Conservation (phyloP, 2,113 vertebrate species). For the Panthera leo region DNA sequence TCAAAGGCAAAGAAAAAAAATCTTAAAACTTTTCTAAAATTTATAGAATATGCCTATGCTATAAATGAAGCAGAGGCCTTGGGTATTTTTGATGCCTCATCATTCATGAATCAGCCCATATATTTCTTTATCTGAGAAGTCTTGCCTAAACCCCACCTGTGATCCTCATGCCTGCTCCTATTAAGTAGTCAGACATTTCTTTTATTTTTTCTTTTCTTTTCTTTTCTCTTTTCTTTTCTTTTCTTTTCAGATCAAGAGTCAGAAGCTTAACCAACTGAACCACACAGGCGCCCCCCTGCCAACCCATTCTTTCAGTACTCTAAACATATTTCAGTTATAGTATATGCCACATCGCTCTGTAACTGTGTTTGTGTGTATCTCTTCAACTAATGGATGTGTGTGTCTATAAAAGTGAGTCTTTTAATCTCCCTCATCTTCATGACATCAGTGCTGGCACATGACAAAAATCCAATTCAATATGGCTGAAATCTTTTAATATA, state of each 20-base stretch:
- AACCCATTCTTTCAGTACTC: neutral
- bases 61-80: neutral
- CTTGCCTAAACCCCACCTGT: neutral
- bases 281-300: neutral
- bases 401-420: neutral
- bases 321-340: neutral
- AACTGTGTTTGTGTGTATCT: neutral
- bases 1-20: conserved; percentile 25
- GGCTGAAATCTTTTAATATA: neutral
- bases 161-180: no score
- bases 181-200: neutral
- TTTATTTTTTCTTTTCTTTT: neutral
- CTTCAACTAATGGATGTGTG: neutral
- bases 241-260: no score
- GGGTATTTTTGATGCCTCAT: neutral
- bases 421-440: neutral
- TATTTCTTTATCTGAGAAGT: neutral
- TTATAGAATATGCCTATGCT: neutral
- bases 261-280: no score
- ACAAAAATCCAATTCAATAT: neutral
- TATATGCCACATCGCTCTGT: neutral
- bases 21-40: neutral
- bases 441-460: neutral
- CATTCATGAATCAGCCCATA: neutral
- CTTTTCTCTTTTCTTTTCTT: no score